Base-by-base conservation (phyloP, 2,888 invertebrate species). In the Nineta flava region DNA sequence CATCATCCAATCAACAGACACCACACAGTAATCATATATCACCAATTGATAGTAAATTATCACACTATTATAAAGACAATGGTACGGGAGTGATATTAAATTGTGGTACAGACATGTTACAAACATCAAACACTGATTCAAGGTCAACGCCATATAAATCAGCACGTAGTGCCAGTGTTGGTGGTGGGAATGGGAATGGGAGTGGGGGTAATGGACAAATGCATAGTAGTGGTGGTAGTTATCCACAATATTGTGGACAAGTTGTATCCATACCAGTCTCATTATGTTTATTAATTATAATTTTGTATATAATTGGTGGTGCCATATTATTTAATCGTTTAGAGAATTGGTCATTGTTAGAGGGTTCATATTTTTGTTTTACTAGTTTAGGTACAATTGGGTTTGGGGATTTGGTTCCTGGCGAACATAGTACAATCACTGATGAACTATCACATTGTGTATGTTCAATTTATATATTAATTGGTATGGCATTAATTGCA, bases 261-360 rank as follows among this genome's bases (percentile, higher is more conserved):
- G 46, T 66, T 56, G 78, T 84, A 48, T 75, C 87, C 55, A 93
- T 96, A 52, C 96, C 96, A 46, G 82, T 94, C 52, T 77, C 81
- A 49, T 75, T 96, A 47, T 92, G 93, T 62, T 70, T 94, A 53
- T 70, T 90, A 56, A 82, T 95, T 42, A 81, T 96, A 59, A 73
- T 88, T 46, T 75, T 83, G 56, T 96, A 96, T 67, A 79, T 96
- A 59, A 83, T 84, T 51, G 81, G 88, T 34, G 96, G 96, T 12
- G 87, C 94, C 1, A 72, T 88, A 52, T 74, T 96, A 55, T 97
- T 97, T 67, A 83, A 87, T 53, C 75, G 84, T 49, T 83, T 94
- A 62, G 96, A 96, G 65, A 79, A 81, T 56, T 97, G 96, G 97
- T 83, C 81, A 52, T 76, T 88, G 40, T 72, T 94, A 48, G 94